Evolutionary conservation across 2,797 vertebrate species (phyloP).

Genomic region (Rhabdophis nuchalis): DNA sequence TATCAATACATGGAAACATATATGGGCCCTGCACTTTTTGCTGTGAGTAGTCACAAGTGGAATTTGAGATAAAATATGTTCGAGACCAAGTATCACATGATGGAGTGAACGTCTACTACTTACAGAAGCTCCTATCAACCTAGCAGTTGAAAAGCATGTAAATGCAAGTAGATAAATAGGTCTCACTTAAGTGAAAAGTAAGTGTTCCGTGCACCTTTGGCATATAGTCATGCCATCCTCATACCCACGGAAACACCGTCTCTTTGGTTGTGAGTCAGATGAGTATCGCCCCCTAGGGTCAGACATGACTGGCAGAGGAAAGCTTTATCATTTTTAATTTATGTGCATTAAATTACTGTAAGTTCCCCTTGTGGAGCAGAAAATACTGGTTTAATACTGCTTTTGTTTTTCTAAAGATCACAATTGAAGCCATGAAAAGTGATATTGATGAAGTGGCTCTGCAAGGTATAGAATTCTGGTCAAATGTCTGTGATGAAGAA

Average conservation of each 20-base stretch:
- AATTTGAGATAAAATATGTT: not conserved
- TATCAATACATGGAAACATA: constrained; percentile 99
- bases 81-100: not conserved
- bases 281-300: not conserved
- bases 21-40: constrained; percentile 96
- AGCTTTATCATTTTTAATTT: not conserved
- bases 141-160: not conserved
- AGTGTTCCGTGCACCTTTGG: not conserved
- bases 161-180: too few relatives aligned
- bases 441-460: constrained; percentile 96
- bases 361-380: not conserved
- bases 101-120: not conserved
- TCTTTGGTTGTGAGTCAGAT: not conserved
- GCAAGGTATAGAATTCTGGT: constrained; percentile 99
- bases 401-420: constrained; percentile 76
- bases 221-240: not conserved
- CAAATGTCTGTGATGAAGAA: constrained; percentile 96
- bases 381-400: not conserved
- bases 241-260: not conserved
- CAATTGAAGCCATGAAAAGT: constrained; percentile 97
- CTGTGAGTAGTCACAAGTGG: constrained; percentile 77
- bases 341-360: not conserved
- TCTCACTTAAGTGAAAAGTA: not conserved
- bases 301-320: not conserved
- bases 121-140: not conserved